Base-by-base conservation (phyloP, 2,113 vertebrate genomes). In the Nothoprocta pentlandii region DNA sequence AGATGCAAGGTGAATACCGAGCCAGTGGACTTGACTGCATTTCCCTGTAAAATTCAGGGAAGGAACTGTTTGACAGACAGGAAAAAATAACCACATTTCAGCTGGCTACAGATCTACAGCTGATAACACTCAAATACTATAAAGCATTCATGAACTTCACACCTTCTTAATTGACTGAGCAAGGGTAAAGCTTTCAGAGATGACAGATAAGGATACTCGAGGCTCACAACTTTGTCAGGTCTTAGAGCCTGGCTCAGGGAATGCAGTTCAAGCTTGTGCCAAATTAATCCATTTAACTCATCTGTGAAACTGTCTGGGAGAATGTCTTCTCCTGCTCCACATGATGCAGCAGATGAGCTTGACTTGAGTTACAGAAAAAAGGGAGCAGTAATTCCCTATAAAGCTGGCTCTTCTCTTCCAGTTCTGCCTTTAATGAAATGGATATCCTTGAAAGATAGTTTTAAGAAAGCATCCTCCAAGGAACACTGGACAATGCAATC, bases 131-230 rank as follows among this genome's bases (percentile, higher is more conserved):
- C 69, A 41, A 78, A 70, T 30, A 66, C 8, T n/a, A 86, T 77
- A 85, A 95, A 79, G 51, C 17, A 56, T 88, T 95, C n/a, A 63
- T 92, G 88, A 96, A 84, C 86, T 78, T 95, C 86, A 95, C 94
- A 96, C 88, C 77, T 95, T 95, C 87, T 88, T 93, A 97, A 95
- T 80, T 92, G 90, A 85, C 20, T 16, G 12, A 89, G 82, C 21
- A 74, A 87, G 47, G 87, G 66, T 90, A 92, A 94, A 88, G 69
- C 59, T 96, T 93, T 92, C 64, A 87, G 82, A 54, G 49, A 81
- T 82, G 94, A 84, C 92, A 92, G 93, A 87, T 83, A 68, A 84
- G 66, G 66, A 93, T 90, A 71, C 16, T 53, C 36, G 36, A 39
- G 39, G 59, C 34, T 93, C 66, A 88, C 73, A 77, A 69, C 22